Evolutionary conservation across 2,113 vertebrate genomes (phyloP).

Genomic region (Rhinolophus ferrumequinum): DNA sequence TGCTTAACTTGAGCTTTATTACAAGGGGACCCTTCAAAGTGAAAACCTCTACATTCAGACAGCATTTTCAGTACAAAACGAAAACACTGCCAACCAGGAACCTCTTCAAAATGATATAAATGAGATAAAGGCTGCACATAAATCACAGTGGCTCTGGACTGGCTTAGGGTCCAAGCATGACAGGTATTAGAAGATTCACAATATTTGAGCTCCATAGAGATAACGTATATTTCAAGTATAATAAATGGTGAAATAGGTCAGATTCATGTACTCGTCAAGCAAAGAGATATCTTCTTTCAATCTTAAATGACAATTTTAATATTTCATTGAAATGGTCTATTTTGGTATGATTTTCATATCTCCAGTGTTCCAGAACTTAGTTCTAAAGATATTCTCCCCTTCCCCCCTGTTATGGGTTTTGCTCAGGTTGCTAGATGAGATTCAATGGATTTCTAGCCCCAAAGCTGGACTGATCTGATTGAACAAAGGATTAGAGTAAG

Average conservation of each 20-base stretch:
- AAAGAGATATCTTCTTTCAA: constrained; percentile 76
- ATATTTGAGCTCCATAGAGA: constrained; percentile 25
- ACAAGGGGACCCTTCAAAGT: not conserved
- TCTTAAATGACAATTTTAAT: not conserved
- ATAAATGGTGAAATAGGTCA: constrained; percentile 73
- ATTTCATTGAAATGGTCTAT: constrained; percentile 75
- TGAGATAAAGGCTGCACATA: constrained; percentile 1
- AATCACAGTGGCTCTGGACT: not conserved
- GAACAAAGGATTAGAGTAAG: not conserved
- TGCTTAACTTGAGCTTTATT: constrained; percentile 41
- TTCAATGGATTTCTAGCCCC: constrained; percentile 67
- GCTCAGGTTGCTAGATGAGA: constrained; percentile 70
- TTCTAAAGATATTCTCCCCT: constrained; percentile 69
- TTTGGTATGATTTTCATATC: constrained; percentile 74
- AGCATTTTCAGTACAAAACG: constrained; percentile 32
- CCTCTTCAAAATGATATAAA: constrained; percentile 16
- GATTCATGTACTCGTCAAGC: constrained; percentile 78
- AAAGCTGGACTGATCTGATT: constrained; percentile 39
- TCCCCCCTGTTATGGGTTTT: constrained; percentile 70
- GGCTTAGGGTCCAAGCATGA: not conserved
- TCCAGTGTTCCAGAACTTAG: constrained; percentile 49
- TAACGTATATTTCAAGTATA: constrained; percentile 39
- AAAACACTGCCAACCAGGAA: constrained; percentile 29
- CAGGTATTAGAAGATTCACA: constrained; percentile 27
- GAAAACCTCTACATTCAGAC: not conserved